Conservation (phyloP, 2,888 invertebrate species). For the Cenopis cana region DNA sequence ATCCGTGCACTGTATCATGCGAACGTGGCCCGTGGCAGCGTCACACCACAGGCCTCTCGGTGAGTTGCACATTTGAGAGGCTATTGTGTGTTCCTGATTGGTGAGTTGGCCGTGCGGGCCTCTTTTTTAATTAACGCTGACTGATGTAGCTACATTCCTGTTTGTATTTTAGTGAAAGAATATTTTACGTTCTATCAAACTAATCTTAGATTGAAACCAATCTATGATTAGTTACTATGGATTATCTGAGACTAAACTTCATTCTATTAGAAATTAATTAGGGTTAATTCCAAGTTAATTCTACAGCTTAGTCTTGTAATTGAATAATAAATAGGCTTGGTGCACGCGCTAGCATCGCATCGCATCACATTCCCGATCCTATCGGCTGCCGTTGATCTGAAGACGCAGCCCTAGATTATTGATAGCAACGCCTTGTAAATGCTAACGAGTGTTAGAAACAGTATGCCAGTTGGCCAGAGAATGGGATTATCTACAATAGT, state of each 20-base stretch:
- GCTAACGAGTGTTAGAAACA: slow-evolving; percentile 5
- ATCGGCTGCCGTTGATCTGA: slow-evolving; percentile 15
- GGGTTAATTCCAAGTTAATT: not conserved
- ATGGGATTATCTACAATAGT: not conserved
- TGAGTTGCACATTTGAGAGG: slow-evolving; percentile 27
- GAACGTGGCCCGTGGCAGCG: not conserved
- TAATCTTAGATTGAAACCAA: not conserved
- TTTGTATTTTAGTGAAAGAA: slow-evolving; percentile 2
- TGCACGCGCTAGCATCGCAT: not conserved
- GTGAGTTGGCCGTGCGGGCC: slow-evolving; percentile 17
- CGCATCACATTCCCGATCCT: slow-evolving; percentile 6
- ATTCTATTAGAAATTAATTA: not conserved
- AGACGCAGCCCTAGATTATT: slow-evolving; percentile 27
- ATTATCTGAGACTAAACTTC: not conserved
- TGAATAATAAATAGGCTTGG: not conserved
- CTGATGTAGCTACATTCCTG: slow-evolving; percentile 8
- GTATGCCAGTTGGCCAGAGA: slow-evolving; percentile 4
- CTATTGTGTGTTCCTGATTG: slow-evolving; percentile 18
- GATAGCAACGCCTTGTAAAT: slow-evolving; percentile 24
- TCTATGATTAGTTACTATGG: not conserved
- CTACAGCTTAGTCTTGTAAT: not conserved
- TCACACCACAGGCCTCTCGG: not conserved
- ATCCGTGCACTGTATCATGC: too few species aligned
- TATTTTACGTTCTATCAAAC: not conserved
- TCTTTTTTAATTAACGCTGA: slow-evolving; percentile 29